Conservation (phyloP, 2,113 vertebrate genomes). For the Tichodroma muraria region DNA sequence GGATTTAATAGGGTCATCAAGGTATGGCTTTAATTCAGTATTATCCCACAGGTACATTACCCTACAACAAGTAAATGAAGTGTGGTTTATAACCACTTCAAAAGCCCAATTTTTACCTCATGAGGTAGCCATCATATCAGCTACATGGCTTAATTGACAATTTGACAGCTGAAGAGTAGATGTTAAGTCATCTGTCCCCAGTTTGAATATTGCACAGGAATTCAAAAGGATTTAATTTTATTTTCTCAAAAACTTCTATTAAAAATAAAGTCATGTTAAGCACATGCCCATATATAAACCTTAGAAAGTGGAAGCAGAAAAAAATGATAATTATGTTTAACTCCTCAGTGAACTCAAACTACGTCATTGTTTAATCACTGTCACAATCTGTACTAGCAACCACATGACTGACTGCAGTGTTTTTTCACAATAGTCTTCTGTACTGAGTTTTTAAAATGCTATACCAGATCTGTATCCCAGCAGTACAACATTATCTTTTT, state of each 20-base stretch:
- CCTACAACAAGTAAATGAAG: background rate
- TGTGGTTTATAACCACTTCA: background rate
- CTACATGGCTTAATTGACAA: background rate
- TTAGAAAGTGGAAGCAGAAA: background rate
- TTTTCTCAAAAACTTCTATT: background rate
- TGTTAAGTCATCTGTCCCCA: background rate
- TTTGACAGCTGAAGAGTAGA: background rate
- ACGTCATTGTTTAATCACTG: background rate
- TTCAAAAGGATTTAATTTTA: background rate
- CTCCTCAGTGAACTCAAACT: background rate
- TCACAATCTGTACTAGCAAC: background rate
- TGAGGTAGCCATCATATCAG: background rate
- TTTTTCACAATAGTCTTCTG: slow-evolving; percentile 4
- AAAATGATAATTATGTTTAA: background rate
- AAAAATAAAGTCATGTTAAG: background rate
- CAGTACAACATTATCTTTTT: background rate
- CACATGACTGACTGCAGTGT: background rate
- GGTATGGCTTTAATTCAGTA: background rate
- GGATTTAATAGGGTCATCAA: background rate
- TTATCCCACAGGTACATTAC: background rate
- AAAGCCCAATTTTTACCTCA: background rate
- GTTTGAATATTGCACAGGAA: background rate
- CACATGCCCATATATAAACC: background rate
- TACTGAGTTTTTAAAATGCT: background rate
- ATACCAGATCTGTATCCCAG: background rate